These are phyloP conservation scores for Gouania willdenowi DNA, from an alignment of 2,797 vertebrate species.

Conservation along the genomic window DNA sequence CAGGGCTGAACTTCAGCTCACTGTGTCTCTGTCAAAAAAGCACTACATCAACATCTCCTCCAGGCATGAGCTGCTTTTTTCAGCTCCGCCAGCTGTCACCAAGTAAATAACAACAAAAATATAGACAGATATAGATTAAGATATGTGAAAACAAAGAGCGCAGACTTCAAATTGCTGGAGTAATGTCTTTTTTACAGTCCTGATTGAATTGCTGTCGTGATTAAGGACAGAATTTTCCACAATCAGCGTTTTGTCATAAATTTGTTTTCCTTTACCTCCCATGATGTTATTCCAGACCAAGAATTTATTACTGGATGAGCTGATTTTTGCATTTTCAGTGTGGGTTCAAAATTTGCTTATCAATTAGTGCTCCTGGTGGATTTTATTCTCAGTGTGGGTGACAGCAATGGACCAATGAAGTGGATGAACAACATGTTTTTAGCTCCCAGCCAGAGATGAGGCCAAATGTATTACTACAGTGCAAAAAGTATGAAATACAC, in stretches of 20 bases:
- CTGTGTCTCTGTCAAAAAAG: conserved; percentile 38
- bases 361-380: too few species aligned
- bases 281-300: conserved; percentile 7
- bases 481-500: not conserved
- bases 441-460: conserved; percentile 14
- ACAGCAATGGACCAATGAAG: too few species aligned
- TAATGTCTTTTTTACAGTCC: conserved; percentile 40
- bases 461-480: conserved; percentile 14
- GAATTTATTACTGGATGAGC: conserved; percentile 24
- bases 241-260: conserved; percentile 4
- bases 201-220: conserved; percentile 62
- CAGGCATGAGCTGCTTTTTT: conserved; percentile 32
- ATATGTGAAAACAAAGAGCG: conserved; percentile 6
- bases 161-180: conserved; percentile 27
- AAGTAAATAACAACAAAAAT: conserved; percentile 27
- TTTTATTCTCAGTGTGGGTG: too few species aligned
- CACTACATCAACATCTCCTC: conserved; percentile 27
- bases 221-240: conserved; percentile 29
- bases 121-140: conserved; percentile 2
- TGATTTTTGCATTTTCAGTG: conserved; percentile 42
- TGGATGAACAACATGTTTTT: conserved; percentile 9
- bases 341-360: conserved; percentile 37
- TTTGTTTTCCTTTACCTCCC: conserved; percentile 25
- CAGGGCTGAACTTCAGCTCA: conserved; percentile 28
- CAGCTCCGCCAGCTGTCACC: conserved; percentile 13